Evolutionary conservation across 2,113 vertebrate genomes (phyloP).

Genomic region (Apteryx mantelli): DNA sequence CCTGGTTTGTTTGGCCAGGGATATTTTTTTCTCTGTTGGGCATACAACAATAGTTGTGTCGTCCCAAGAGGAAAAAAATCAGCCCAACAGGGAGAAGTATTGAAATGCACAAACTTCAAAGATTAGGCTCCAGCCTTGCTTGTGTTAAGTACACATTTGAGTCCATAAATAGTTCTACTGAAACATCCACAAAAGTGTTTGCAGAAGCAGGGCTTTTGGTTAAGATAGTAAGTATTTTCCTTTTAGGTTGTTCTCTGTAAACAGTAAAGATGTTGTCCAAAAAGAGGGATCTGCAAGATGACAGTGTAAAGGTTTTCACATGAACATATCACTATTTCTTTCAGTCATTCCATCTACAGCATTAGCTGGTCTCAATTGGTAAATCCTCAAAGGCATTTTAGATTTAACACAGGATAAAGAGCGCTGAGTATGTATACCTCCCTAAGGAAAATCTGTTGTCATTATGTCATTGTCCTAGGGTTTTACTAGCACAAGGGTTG

Average conservation of each 20-base stretch:
- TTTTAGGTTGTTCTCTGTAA: neutral
- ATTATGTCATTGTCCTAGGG: neutral
- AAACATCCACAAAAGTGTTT: neutral
- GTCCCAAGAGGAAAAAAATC: neutral
- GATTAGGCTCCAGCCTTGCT: neutral
- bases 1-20: accelerated
- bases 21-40: neutral
- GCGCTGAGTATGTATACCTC: neutral
- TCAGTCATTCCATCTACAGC: neutral
- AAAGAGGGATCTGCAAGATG: neutral
- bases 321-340: neutral
- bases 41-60: neutral
- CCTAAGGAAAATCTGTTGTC: neutral
- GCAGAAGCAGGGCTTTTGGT: neutral
- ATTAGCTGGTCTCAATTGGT: neutral
- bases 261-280: neutral
- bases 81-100: neutral
- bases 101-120: neutral
- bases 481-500: neutral
- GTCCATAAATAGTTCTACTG: neutral
- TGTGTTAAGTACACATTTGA: neutral
- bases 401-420: neutral
- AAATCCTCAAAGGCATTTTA: neutral
- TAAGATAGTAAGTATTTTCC: neutral
- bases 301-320: neutral